These are phyloP conservation scores for Spilarctia lutea DNA, from an alignment of 2,888 invertebrate genomes.

Conservation along the genomic window DNA sequence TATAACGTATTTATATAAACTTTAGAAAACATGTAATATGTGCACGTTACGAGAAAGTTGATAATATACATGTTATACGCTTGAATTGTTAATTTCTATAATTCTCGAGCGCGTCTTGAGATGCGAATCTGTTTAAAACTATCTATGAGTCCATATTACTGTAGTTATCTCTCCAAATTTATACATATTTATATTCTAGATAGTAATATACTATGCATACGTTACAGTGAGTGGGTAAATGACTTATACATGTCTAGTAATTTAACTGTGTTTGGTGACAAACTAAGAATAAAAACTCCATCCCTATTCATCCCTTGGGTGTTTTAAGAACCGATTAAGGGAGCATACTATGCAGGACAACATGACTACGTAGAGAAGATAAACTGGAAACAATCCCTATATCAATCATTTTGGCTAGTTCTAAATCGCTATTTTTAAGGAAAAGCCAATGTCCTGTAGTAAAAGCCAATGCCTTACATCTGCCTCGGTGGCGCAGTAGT, in stretches of 20 bases:
- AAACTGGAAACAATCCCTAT: too few species aligned
- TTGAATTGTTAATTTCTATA: slow-evolving; percentile 15
- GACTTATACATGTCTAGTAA: background rate
- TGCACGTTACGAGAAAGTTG: slow-evolving; percentile 2
- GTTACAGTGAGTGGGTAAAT: background rate
- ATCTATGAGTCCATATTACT: slow-evolving; percentile 14
- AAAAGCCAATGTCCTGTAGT: too few species aligned
- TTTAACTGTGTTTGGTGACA: too few species aligned
- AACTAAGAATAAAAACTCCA: too few species aligned
- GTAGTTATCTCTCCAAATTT: background rate
- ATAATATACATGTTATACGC: slow-evolving; percentile 12
- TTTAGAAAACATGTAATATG: slow-evolving; percentile 1
- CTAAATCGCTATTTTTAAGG: too few species aligned
- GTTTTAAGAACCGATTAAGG: too few species aligned
- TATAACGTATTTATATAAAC: background rate
- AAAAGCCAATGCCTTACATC: too few species aligned
- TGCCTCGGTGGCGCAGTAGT: too few species aligned
- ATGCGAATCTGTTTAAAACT: background rate
- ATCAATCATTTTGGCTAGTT: too few species aligned
- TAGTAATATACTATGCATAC: background rate
- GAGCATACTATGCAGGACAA: too few species aligned
- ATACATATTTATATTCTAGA: background rate
- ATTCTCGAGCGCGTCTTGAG: background rate
- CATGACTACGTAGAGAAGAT: too few species aligned
- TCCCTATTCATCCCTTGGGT: too few species aligned